Percentiles rank a stretch among this genome's conserved stretches.
Evolutionary conservation across 1,140 invertebrate genomes (phyloP).

Genomic region (Ganaspis sp.): DNA sequence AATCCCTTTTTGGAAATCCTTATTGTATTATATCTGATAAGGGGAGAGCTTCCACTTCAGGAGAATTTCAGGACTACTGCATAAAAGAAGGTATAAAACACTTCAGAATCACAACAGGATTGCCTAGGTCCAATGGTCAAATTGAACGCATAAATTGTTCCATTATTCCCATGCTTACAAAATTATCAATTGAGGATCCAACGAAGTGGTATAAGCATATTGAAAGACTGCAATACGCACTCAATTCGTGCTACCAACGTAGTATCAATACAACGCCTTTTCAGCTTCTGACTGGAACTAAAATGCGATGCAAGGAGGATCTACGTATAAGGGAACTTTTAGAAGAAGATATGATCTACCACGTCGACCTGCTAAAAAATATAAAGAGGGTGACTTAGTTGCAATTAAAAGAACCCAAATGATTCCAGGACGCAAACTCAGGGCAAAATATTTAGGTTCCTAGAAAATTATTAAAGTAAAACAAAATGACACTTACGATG

Average conservation of each 20-base stretch:
- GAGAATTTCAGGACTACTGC: neutral
- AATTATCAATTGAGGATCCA: neutral
- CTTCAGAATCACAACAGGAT: neutral
- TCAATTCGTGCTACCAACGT: neutral
- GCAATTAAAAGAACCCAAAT: constrained; percentile 67
- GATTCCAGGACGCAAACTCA: constrained; percentile 57
- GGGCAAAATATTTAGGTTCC: constrained; percentile 53
- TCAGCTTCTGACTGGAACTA: neutral
- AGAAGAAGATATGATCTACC: constrained; percentile 40
- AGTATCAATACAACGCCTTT: neutral
- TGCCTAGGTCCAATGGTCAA: neutral
- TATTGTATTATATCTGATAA: neutral
- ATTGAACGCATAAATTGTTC: neutral
- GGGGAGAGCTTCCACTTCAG: neutral
- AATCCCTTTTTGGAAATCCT: neutral
- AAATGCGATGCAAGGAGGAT: neutral
- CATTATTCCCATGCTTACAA: neutral
- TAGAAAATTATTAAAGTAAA: constrained; percentile 54
- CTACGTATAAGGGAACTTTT: neutral
- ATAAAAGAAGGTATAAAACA: neutral
- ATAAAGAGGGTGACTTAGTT: constrained; percentile 39
- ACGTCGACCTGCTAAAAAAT: constrained; percentile 50
- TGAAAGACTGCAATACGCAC: neutral
- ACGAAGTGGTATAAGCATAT: neutral
- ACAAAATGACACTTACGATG: constrained; percentile 49